Evolutionary conservation across 2,797 vertebrate genomes (phyloP).

Genomic region (Poecilia wingei): DNA sequence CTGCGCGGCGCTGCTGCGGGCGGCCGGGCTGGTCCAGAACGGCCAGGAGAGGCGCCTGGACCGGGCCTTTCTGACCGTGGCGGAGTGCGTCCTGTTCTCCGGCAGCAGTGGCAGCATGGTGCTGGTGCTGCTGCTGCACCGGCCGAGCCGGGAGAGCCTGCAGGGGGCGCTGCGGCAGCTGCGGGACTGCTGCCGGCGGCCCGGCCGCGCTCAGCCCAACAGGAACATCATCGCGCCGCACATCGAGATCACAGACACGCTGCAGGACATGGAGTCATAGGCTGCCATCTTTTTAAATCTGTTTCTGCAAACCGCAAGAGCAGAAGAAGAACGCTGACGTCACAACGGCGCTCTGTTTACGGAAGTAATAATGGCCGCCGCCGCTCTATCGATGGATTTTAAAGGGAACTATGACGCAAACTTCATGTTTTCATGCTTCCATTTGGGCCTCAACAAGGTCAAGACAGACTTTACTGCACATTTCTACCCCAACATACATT

Average conservation of each 20-base stretch:
- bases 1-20: constrained; percentile 69
- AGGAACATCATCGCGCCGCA: constrained; percentile 74
- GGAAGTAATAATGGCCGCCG: no score
- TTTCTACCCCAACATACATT: no score
- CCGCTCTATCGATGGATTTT: no score
- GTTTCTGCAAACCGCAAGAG: no score
- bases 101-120: constrained; percentile 79
- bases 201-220: constrained; percentile 58
- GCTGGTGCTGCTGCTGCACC: constrained; percentile 72
- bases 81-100: constrained; percentile 80
- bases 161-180: constrained; percentile 47
- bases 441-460: no score
- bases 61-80: constrained; percentile 72
- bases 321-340: no score
- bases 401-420: no score
- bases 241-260: constrained; percentile 68
- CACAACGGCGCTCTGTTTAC: no score
- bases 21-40: constrained; percentile 32
- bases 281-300: background rate
- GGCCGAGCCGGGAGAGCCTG: constrained; percentile 70
- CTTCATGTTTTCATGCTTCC: no score
- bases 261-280: constrained; percentile 67
- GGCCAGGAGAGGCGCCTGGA: constrained; percentile 17
- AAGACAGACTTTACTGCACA: no score
- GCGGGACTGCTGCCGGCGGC: constrained; percentile 59